Base-by-base conservation (phyloP, 2,113 vertebrate genomes). In the Percopsis transmontana region DNA sequence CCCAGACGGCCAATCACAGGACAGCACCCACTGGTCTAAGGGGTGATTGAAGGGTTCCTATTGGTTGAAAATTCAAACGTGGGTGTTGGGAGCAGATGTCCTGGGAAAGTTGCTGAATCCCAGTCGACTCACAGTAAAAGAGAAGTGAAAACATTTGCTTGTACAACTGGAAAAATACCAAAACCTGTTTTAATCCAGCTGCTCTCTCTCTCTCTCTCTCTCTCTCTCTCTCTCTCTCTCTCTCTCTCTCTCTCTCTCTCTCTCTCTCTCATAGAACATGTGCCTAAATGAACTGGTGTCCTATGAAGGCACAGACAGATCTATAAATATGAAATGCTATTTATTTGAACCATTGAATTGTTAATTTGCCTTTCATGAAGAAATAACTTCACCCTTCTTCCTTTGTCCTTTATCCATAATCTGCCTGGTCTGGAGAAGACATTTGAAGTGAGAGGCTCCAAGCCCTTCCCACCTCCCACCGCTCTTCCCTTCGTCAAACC, bases 51-150 rank as follows among this genome's bases (percentile, higher is more conserved):
- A 70, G 66, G 61, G 0, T 19, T 76, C 40, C 62, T 40, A 92
- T 90, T 93, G 92, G 92, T 53, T 6, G 19, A 71, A 45, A 72
- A 68, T 15, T 42, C 47, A 65, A 83, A 88, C 84, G 90, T 93
- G 91, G 92, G 91, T 62, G 90, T 85, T 48, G 72, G 83, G 90
- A 92, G 92, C 91, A 93, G 90, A 93, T 93, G 92, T 93, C 91
- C 91, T 93, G 92, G 92, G 92, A 93, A 93, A 92, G 85, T 88
- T 92, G 80, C 76, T 86, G 85, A 90, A 90, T 93, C 91, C 91
- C 91, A 92, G 85, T 88, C 76, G 79, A 84, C 87, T 76, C 71
- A 67, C 80, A 84, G 84, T 82, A 80, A 90, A 90, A 85, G 78
- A 82, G 86, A 90, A 91, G 89, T 58, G 62, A 91, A 92, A 93